Base-by-base conservation (phyloP, 2,888 invertebrate genomes). In the Rhagium mordax region DNA sequence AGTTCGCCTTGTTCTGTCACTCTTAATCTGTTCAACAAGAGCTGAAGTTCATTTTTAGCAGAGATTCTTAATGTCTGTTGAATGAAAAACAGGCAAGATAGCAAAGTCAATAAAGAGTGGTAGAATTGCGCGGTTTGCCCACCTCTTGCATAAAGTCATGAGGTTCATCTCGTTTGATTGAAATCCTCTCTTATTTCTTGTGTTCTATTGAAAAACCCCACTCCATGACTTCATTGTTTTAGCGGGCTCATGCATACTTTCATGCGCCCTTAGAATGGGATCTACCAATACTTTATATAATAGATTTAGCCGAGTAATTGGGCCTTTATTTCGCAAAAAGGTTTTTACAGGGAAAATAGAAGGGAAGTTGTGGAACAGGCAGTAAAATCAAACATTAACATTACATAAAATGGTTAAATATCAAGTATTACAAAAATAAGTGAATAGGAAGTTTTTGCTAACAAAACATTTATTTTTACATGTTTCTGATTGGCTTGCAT, bases 111-210 rank as follows among this genome's bases (percentile, higher is more conserved):
- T 82, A 84, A 83, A 81, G 81, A 83, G 79, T 81, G 79, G 82
- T 78, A 79, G 81, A 78, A 82, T 82, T 82, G 82, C 81, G 77
- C 79, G 79, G 78, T 77, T 81, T 85, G 84, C 85, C 85, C 84
- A 85, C 84, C 88, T 88, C 84, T 85, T 88, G 88, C 88, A 88
- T 88, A 88, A 88, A 88, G 87, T 88, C 88, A 88, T 88, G 88
- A 88, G 78, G 87, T 87, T 88, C 88, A 87, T 88, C 87, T 88
- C 87, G 87, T 88, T 87, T 88, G 88, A 88, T 88, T 88, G 88
- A 88, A 88, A 88, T 87, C 88, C 88, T 86, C 87, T 87, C 87
- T 87, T 87, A 87, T 88, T 87, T 76, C 78, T 76, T 74, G 74
- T 76, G 73, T 77, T 77, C 75, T 70, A 86, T 87, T 85, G 85